Percentiles rank a stretch among this genome's conserved stretches.
Conservation (phyloP, 2,797 vertebrate species). For the Chiroxiphia lanceolata region DNA sequence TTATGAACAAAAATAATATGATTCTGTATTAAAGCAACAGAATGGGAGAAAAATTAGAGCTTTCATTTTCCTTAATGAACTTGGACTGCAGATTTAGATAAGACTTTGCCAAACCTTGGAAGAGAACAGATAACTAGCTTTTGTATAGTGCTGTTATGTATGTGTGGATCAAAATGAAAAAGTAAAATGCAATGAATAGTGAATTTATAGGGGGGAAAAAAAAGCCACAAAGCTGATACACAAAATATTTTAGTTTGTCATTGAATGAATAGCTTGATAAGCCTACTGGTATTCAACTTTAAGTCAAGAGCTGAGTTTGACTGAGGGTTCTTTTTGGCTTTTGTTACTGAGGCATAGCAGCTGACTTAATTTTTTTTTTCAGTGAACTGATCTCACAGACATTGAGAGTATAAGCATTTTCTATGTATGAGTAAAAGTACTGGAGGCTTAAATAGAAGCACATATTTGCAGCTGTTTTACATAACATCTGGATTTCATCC, state of each 20-base stretch:
- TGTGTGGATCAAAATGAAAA: neutral
- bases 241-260: neutral
- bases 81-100: neutral
- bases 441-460: slow-evolving; percentile 17
- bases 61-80: neutral
- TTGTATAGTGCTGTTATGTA: neutral
- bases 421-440: slow-evolving; percentile 12
- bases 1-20: neutral
- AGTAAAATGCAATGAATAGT: neutral
- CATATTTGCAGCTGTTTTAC: slow-evolving; percentile 63
- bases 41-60: neutral
- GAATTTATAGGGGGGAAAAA: neutral
- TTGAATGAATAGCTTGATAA: neutral
- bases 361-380: neutral
- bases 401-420: slow-evolving; percentile 18
- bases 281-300: neutral
- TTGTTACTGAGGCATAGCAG: neutral
- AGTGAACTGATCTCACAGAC: neutral
- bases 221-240: neutral
- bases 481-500: slow-evolving; percentile 65
- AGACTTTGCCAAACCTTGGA: neutral
- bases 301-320: neutral
- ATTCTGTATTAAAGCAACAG: neutral
- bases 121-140: neutral
- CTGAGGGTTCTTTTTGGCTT: neutral